Base-by-base conservation (phyloP, 2,888 invertebrate genomes). In the Cosmopolites sordidus region DNA sequence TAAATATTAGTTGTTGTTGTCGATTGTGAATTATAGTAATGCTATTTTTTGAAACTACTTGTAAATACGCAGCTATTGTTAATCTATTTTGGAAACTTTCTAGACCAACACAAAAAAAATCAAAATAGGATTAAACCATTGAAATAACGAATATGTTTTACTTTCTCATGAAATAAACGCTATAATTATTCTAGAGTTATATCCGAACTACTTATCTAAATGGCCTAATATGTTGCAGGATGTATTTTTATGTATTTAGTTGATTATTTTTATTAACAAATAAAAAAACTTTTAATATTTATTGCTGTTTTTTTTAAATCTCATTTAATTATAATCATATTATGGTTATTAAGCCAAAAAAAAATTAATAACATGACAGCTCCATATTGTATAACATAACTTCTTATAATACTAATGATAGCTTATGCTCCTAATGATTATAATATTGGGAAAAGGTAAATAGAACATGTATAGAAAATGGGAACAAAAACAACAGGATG, bases 1-100 rank as follows among this genome's bases (percentile, higher is more conserved):
- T 43, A 43, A 51, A 11, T 42, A 45, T 43, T 48, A 48, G 48
- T 48, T 42, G 47, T 52, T 52, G 54, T 54, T 54, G 54, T 54
- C 45, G 42, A 46, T 48, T 54, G 48, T 48, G 44, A 48, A 53
- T 48, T 47, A 29, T 41, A 22, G 17, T 29, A 30, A 27, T 48
- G 22, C 15, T 47, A 47, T 47, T 51, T 51, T 51, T 45, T 18
- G 46, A 51, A 51, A 51, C 29, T 16, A 17, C 14, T 42, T 51
- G 46, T 46, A 51, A 12, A 46, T 46, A 46, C 4, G 6, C 44
- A 27, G 44, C 30, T 33, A 33, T 11, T 12, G 11, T 33, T 33
- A 6, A 11, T 4, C 33, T 33, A n/a, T 33, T 33, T 12, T 33
- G 33, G 3, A 33, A 33, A 6, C 22, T 9, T n/a, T 12, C 33